phyloP scores from a whole-genome alignment of 2,888 invertebrate genomes.

The Esperia sulphurella region DNA sequence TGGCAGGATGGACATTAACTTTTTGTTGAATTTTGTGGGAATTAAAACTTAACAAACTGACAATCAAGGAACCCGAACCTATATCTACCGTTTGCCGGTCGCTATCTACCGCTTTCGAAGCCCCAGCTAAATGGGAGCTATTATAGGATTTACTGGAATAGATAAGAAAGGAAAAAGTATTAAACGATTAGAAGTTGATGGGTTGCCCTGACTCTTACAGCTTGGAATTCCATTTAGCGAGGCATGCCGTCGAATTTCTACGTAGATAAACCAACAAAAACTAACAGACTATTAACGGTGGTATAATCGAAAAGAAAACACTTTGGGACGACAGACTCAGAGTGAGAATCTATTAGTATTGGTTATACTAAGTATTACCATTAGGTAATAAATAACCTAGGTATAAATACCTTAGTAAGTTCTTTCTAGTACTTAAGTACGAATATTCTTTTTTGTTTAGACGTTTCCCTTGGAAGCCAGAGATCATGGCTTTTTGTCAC shows the following conservation, averaged over 20 bases:
- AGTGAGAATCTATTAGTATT: too few species aligned
- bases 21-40: conserved; percentile 57
- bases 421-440: too few species aligned
- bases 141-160: conserved; percentile 48
- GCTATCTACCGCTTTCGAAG: conserved; percentile 36
- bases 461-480: too few species aligned
- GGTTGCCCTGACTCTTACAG: conserved; percentile 6
- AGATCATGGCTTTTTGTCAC: too few species aligned
- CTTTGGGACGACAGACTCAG: too few species aligned
- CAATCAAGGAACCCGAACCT: conserved; percentile 27
- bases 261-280: background rate
- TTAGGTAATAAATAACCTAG: too few species aligned
- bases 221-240: conserved; percentile 1
- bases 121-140: conserved; percentile 47
- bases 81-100: conserved; percentile 12
- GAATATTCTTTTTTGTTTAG: too few species aligned
- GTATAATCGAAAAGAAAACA: too few species aligned
- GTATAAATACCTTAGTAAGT: too few species aligned
- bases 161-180: conserved; percentile 36
- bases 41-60: conserved; percentile 54
- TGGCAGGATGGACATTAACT: conserved; percentile 53
- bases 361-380: too few species aligned
- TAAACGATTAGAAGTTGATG: conserved; percentile 14
- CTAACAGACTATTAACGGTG: background rate
- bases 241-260: background rate